A percentile compares a stretch with the other conserved stretches of the same genome.
Conservation (phyloP, 2,113 vertebrate species). For the Thamnaconus septentrionalis region DNA sequence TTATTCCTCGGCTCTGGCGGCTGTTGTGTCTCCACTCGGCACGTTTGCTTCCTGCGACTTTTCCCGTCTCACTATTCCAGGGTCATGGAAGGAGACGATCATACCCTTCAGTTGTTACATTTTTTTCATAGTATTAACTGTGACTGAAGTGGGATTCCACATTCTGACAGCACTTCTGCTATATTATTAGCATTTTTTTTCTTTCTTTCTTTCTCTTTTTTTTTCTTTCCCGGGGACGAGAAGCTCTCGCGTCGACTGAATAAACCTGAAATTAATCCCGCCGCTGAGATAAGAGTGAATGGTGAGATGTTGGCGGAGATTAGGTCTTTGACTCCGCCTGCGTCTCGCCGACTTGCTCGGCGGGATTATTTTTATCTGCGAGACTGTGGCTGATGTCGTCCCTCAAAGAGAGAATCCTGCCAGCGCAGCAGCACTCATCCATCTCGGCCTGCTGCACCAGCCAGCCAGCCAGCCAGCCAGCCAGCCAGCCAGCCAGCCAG, state of each 20-base stretch:
- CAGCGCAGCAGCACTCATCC: conserved; percentile 78
- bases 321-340: conserved; percentile 57
- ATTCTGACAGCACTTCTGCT: too few relatives aligned
- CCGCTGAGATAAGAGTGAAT: conserved; percentile 55
- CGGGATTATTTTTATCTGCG: conserved; percentile 78
- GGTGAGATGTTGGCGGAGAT: conserved; percentile 71
- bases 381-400: conserved; percentile 74
- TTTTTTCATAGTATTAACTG: too few relatives aligned
- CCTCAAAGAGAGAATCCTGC: conserved; percentile 78
- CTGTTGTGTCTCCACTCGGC: too few relatives aligned
- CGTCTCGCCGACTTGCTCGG: conserved; percentile 49
- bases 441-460: conserved; percentile 61
- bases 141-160: too few relatives aligned
- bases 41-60: too few relatives aligned
- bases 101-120: too few relatives aligned
- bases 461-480: too few relatives aligned
- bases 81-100: too few relatives aligned
- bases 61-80: too few relatives aligned
- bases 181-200: background rate
- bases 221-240: background rate
- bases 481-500: too few relatives aligned
- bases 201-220: too few relatives aligned
- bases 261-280: conserved; percentile 51
- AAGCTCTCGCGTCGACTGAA: conserved; percentile 1
- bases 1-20: too few relatives aligned